Conservation (phyloP, 2,797 vertebrate species). For the Clarias pachynema region DNA sequence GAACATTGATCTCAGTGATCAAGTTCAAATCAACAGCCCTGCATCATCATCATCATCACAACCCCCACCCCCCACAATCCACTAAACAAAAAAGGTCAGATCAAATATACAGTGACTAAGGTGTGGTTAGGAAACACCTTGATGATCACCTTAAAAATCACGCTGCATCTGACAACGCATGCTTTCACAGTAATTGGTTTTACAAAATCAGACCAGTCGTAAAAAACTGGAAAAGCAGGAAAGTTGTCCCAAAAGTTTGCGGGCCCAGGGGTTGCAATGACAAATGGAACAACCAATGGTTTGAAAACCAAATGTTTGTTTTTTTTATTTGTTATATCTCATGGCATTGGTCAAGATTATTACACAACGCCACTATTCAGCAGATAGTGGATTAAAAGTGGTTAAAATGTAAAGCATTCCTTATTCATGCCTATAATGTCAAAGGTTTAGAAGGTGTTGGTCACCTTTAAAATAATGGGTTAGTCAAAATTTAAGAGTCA, state of each 20-base stretch:
- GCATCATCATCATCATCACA: too few species aligned
- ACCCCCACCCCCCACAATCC: too few species aligned
- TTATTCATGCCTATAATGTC: neutral
- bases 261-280: neutral
- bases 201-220: neutral
- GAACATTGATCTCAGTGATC: neutral
- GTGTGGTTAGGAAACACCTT: neutral
- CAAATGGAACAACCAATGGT: neutral
- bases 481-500: neutral
- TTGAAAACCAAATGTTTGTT: neutral
- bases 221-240: neutral
- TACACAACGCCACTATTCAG: neutral
- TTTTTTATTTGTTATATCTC: neutral
- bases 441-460: neutral
- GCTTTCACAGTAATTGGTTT: neutral
- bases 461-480: neutral
- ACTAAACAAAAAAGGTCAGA: neutral
- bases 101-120: neutral
- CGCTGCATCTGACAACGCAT: neutral
- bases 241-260: neutral
- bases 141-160: neutral
- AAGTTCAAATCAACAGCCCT: neutral
- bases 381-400: neutral
- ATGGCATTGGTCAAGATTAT: neutral
- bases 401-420: neutral